Conservation (phyloP, 2,888 invertebrate species). For the Lithophane ornitopus region DNA sequence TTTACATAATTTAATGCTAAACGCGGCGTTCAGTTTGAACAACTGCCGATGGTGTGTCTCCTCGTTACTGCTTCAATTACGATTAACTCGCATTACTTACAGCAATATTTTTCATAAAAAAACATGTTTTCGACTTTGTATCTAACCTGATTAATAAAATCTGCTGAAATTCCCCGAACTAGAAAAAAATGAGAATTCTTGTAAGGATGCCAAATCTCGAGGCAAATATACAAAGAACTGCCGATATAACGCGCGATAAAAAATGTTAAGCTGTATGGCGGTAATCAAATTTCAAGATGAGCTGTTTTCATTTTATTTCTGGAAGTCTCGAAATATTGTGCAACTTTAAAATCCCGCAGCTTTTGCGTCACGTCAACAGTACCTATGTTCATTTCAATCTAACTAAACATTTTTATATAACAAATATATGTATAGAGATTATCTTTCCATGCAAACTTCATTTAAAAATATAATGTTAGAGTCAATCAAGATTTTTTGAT, state of each 20-base stretch:
- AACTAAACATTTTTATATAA: constrained; percentile 10
- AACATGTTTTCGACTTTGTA: constrained; percentile 19
- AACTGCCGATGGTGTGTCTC: constrained; percentile 70
- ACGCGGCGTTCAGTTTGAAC: constrained; percentile 75
- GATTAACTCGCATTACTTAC: constrained; percentile 11
- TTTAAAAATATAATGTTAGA: constrained; percentile 2
- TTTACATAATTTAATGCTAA: constrained; percentile 72
- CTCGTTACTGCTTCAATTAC: constrained; percentile 27
- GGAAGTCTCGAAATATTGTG: constrained; percentile 56
- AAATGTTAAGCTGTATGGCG: constrained; percentile 31
- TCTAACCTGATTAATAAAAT: constrained; percentile 34
- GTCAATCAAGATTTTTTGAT: constrained; percentile 20
- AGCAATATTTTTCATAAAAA: constrained; percentile 22
- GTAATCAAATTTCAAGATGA: constrained; percentile 54
- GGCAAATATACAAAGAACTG: constrained; percentile 31
- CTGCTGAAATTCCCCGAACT: constrained; percentile 28
- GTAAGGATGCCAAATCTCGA: constrained; percentile 57
- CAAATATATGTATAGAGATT: constrained; percentile 3
- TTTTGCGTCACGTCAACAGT: constrained; percentile 37
- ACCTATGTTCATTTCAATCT: constrained; percentile 12
- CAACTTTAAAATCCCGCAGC: constrained; percentile 37
- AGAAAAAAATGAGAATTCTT: constrained; percentile 51
- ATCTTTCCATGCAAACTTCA: constrained; percentile 26
- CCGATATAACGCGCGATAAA: constrained; percentile 43
- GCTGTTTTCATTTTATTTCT: constrained; percentile 52